These are phyloP conservation scores for Carassius auratus DNA, from an alignment of 2,113 vertebrate genomes.

Conservation along the genomic window DNA sequence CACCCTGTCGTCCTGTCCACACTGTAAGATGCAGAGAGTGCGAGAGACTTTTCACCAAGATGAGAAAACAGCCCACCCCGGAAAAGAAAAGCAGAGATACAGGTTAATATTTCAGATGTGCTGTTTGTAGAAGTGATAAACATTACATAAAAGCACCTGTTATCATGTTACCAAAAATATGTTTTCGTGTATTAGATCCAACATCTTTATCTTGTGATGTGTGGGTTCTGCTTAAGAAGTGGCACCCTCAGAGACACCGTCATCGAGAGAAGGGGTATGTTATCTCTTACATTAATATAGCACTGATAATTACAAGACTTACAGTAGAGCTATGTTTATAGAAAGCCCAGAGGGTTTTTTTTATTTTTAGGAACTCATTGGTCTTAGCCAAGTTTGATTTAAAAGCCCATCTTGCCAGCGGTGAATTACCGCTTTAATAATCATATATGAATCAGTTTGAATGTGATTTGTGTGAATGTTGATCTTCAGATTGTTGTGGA, in stretches of 20 bases:
- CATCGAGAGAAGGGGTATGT: conserved; percentile 33
- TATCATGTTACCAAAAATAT: background rate
- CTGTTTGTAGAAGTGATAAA: background rate
- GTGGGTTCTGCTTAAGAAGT: conserved; percentile 49
- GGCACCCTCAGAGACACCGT: conserved; percentile 8
- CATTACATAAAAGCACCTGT: background rate
- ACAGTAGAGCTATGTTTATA: too few species aligned
- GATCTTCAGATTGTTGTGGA: conserved; percentile 44
- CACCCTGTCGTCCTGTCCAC: background rate
- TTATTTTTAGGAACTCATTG: background rate
- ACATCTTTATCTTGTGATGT: conserved; percentile 45
- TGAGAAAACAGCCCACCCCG: background rate
- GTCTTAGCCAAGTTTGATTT: background rate
- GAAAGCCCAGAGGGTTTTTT: too few species aligned
- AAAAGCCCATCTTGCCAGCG: background rate
- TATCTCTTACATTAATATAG: background rate
- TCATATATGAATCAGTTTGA: background rate
- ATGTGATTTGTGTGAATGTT: background rate
- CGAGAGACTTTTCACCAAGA: conserved; percentile 36
- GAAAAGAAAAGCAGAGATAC: conserved; percentile 9
- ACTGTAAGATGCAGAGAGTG: conserved; percentile 32
- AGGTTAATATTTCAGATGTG: conserved; percentile 19
- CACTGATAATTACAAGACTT: background rate
- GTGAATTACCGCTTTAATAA: background rate
- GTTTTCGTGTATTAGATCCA: conserved; percentile 41